Evolutionary conservation across 2,113 vertebrate genomes (phyloP), one percentile per base, ranked within the genome.

Genomic region (Sisor rabdophorus): DNA sequence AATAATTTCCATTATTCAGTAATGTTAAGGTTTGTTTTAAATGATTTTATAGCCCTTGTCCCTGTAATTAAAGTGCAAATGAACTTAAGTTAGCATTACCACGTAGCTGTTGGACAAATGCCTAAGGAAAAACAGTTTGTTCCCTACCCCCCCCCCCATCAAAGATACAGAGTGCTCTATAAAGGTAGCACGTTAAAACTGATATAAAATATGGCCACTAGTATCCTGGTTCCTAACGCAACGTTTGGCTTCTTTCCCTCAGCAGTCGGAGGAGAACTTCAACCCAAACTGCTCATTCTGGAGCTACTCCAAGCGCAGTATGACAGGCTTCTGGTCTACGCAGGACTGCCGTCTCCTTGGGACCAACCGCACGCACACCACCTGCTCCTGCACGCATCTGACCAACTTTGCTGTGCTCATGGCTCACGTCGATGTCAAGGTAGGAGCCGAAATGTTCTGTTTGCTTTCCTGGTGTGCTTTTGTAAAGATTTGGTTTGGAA

Each of bases 251-350:
- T 60, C 47, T 22, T 15, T 2, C 12, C 81, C 74, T 71, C 91
- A 99, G 97, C 96, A 97, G 79, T 98, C 97, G 1, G 93, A 98
- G 83, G 96, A 98, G 87, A 98, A 96, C 90, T 99, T 98, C 90
- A 99, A 99, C 87, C 97, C 97, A 1, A 99, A 99, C 88, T 99
- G 97, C 90, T 98, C 97, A 0, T 99, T 98, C 89, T 99, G 97
- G 97, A 98, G 95, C 84, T 99, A 99, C 85, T 97, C 95, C 12
- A 97, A 94, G 84, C 93, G 92, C 68, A 98, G 92, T 15, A 96
- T 98, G 95, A 95, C 91, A 0, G 97, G 97, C 9, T 95, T 91
- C 85, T 99, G 97, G 97, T 99, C 97, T 16, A 98, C 95, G 0
- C 97, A 99, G 88, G 97, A 97, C 84, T 99, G 97, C 79, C 93